Evolutionary conservation across 2,113 vertebrate genomes (phyloP).

Genomic region (Paracanthobrama guichenoti): DNA sequence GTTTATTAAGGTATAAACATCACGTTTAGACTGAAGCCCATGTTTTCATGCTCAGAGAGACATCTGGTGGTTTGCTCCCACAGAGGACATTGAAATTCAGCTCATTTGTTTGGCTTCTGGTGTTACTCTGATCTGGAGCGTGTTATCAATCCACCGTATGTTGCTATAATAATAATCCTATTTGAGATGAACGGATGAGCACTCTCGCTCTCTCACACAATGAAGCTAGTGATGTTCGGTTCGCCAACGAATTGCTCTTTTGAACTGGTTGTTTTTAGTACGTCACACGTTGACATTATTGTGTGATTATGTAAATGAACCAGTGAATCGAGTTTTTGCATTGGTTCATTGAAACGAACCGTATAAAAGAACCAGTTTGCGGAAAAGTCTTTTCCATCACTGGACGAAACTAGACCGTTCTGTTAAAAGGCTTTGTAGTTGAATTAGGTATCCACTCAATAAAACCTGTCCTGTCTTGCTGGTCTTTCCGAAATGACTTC

Average conservation of each 20-base stretch:
- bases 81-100: neutral
- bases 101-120: constrained; percentile 12
- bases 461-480: neutral
- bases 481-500: neutral
- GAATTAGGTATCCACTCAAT: neutral
- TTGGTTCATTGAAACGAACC: no score
- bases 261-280: no score
- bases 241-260: no score
- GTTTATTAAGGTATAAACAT: neutral
- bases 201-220: neutral
- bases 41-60: neutral
- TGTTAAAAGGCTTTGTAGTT: neutral
- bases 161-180: constrained; percentile 24
- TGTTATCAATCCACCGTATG: constrained; percentile 2
- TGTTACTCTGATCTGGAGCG: constrained; percentile 2
- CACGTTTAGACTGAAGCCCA: neutral
- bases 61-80: constrained; percentile 5
- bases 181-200: neutral
- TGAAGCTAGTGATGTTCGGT: no score
- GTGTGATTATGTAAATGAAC: no score
- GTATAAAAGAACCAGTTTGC: no score
- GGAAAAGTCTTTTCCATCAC: no score
- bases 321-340: no score
- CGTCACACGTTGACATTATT: no score
- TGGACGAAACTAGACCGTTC: neutral